Conservation (phyloP, 2,113 vertebrate genomes). For the Cettia cetti region DNA sequence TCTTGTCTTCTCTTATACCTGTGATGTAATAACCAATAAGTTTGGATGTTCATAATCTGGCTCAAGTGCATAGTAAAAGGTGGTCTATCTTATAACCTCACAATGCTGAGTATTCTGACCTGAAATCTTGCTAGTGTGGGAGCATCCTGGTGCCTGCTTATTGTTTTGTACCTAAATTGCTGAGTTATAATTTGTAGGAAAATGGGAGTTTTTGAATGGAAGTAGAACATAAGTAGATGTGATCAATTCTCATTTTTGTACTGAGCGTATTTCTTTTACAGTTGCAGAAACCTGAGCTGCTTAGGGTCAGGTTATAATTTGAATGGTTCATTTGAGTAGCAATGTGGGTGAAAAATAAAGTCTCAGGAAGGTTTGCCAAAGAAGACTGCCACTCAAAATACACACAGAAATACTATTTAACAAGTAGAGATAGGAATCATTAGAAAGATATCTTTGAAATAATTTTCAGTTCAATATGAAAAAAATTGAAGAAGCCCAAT, state of each 20-base stretch:
- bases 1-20: not conserved
- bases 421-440: not conserved
- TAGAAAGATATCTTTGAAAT: not conserved
- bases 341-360: not conserved
- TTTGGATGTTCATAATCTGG: not conserved
- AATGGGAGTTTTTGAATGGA: not conserved
- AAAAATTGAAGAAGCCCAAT: not conserved
- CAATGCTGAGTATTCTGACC: not conserved
- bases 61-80: not conserved
- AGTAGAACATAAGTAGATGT: not conserved
- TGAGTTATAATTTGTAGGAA: not conserved
- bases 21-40: fast-evolving
- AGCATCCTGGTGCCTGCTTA: not conserved
- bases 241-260: not conserved
- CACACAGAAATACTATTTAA: not conserved
- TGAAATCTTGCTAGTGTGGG: not conserved
- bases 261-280: not conserved
- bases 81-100: not conserved
- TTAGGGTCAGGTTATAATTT: not conserved
- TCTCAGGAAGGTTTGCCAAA: not conserved
- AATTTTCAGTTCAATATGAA: not conserved
- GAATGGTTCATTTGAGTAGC: not conserved
- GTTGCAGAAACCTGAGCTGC: not conserved
- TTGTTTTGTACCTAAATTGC: not conserved
- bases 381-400: not conserved